Conservation (phyloP, 2,113 vertebrate genomes). For the Morone chrysops region DNA sequence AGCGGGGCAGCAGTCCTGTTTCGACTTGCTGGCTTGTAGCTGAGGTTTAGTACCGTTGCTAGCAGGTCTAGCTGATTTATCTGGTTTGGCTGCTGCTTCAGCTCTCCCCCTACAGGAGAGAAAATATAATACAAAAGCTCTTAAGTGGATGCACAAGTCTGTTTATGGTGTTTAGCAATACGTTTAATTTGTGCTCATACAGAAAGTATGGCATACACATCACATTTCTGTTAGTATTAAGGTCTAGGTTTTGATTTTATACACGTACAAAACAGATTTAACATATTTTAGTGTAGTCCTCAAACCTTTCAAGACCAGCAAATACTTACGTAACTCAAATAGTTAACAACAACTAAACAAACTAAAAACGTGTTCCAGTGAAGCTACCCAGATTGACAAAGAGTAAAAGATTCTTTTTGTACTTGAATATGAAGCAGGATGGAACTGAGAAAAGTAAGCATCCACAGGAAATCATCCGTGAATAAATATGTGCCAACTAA, state of each 20-base stretch:
- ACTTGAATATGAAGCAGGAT: not conserved
- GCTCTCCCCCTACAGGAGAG: conserved; percentile 76
- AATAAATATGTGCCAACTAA: conserved; percentile 4
- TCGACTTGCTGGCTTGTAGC: conserved; percentile 43
- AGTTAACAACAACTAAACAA: not conserved
- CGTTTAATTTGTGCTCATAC: not conserved
- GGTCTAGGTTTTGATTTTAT: not conserved
- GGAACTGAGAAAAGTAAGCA: not conserved
- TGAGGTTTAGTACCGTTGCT: conserved; percentile 11
- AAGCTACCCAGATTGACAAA: not conserved
- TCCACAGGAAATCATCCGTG: conserved; percentile 17
- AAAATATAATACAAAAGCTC: not conserved
- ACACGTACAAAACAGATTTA: too few relatives aligned
- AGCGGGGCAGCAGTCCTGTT: conserved; percentile 27
- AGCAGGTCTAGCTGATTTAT: conserved; percentile 14
- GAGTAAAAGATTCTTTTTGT: not conserved
- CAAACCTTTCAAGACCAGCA: not conserved
- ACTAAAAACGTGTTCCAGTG: not conserved
- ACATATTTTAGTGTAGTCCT: not conserved
- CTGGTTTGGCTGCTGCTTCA: conserved; percentile 40
- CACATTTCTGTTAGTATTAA: not conserved
- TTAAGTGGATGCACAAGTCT: not conserved
- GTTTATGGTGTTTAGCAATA: not conserved
- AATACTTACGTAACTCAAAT: not conserved
- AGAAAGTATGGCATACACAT: not conserved